Percentiles rank a stretch among this genome's conserved stretches.
These are phyloP conservation scores for Physeter macrocephalus DNA, from an alignment of 2,113 vertebrate species.

Conservation along the genomic window DNA sequence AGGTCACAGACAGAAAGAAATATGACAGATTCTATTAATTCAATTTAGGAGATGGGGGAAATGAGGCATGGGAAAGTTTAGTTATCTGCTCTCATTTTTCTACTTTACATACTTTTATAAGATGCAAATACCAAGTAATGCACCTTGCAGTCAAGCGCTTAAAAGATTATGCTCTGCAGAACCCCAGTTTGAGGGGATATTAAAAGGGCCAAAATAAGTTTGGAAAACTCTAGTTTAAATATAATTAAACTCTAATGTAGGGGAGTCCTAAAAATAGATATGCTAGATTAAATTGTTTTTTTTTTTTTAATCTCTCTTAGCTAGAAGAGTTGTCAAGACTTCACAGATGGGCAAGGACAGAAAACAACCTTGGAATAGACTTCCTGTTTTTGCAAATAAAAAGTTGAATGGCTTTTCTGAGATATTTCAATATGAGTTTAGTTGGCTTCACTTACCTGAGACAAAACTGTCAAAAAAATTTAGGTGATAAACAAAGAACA, in stretches of 20 bases:
- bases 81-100: constrained; percentile 51
- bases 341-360: constrained; percentile 46
- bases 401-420: background rate
- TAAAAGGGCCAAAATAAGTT: constrained; percentile 47
- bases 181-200: constrained; percentile 22
- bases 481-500: background rate
- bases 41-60: constrained; percentile 49
- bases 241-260: constrained; percentile 52
- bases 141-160: constrained; percentile 46
- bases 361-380: constrained; percentile 63
- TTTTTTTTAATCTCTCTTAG: constrained; percentile 33
- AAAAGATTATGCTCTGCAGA: constrained; percentile 29
- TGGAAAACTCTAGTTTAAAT: constrained; percentile 38
- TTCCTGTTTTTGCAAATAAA: constrained; percentile 53
- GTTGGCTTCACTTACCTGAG: background rate
- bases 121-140: constrained; percentile 63
- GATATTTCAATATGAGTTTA: background rate
- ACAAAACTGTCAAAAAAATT: background rate
- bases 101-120: constrained; percentile 62
- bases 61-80: constrained; percentile 56
- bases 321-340: constrained; percentile 36
- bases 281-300: constrained; percentile 37
- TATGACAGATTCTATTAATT: constrained; percentile 59
- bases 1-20: constrained; percentile 58
- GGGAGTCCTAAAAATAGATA: constrained; percentile 27